phyloP scores from a whole-genome alignment of 2,888 invertebrate genomes.

The Eupithecia vulgata region DNA sequence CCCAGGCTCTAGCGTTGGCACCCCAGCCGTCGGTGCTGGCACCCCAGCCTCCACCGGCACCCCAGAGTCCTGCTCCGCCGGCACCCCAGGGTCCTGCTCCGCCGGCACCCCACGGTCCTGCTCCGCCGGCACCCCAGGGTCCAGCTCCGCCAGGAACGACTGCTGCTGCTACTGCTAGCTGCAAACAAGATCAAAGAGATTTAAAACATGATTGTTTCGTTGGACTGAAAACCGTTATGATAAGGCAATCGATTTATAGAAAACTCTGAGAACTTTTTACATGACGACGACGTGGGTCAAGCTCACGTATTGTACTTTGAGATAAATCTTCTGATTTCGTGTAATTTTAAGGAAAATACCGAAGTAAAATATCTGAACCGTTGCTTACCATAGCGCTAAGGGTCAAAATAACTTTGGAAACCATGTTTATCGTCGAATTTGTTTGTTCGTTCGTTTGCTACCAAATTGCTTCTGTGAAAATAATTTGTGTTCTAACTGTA shows the following conservation, averaged over 20 bases:
- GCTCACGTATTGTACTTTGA: background rate
- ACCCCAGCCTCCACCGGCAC: background rate
- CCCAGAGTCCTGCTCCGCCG: constrained; percentile 27
- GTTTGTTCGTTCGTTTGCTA: constrained; percentile 52
- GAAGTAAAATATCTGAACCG: background rate
- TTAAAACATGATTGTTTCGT: background rate
- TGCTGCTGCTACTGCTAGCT: constrained; percentile 66
- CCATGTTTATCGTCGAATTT: constrained; percentile 59
- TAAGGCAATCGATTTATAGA: background rate
- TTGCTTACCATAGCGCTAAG: constrained; percentile 70
- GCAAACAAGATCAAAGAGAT: constrained; percentile 2
- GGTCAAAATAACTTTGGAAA: constrained; percentile 64
- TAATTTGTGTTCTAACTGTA: constrained; percentile 47
- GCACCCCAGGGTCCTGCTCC: constrained; percentile 36
- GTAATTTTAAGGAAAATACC: background rate
- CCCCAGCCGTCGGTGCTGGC: background rate
- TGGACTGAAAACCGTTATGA: background rate
- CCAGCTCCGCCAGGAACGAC: constrained; percentile 55
- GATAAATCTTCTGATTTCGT: background rate
- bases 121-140: constrained; percentile 28
- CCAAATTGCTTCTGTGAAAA: constrained; percentile 49
- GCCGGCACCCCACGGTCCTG: constrained; percentile 29
- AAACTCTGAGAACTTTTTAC: background rate
- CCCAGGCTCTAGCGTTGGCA: constrained; percentile 36
- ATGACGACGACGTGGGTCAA: background rate